These are phyloP conservation scores for Ochropleura plecta DNA, from an alignment of 2,888 invertebrate genomes.

Conservation along the genomic window DNA sequence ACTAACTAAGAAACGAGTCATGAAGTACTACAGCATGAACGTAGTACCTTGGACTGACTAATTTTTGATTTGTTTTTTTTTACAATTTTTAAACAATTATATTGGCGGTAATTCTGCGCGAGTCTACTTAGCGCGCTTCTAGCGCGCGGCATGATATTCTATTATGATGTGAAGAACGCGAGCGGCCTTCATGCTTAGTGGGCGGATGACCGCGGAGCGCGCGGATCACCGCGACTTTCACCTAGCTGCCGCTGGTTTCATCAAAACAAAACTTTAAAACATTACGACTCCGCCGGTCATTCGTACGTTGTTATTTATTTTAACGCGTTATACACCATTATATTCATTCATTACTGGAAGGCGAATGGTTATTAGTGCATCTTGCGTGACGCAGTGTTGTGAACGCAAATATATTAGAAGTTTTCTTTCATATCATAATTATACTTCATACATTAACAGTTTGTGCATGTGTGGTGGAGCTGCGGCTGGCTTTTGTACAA, in stretches of 20 bases:
- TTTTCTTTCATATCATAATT: conserved; percentile 62
- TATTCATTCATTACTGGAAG: conserved; percentile 43
- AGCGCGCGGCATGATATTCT: conserved; percentile 60
- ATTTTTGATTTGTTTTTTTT: background rate
- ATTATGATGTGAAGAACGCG: conserved; percentile 70
- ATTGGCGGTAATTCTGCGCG: conserved; percentile 19
- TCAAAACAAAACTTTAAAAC: conserved; percentile 77
- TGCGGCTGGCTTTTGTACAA: conserved; percentile 68
- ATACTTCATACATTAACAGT: conserved; percentile 69
- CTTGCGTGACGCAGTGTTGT: conserved; percentile 62
- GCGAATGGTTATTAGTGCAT: conserved; percentile 57
- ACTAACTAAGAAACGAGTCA: background rate
- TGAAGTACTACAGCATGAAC: conserved; percentile 13
- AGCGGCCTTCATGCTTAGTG: conserved; percentile 87
- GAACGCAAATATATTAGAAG: conserved; percentile 57
- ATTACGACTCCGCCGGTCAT: conserved; percentile 55
- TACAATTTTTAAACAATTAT: background rate
- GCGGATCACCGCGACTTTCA: conserved; percentile 82
- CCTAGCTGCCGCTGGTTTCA: conserved; percentile 74
- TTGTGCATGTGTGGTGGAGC: conserved; percentile 76
- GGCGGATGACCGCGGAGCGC: conserved; percentile 79
- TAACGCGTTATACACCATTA: conserved; percentile 44
- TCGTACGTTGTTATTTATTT: conserved; percentile 61
- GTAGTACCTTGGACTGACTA: background rate
- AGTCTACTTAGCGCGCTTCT: conserved; percentile 61